Base-by-base conservation (phyloP, 2,113 vertebrate species). In the Sitta europaea region DNA sequence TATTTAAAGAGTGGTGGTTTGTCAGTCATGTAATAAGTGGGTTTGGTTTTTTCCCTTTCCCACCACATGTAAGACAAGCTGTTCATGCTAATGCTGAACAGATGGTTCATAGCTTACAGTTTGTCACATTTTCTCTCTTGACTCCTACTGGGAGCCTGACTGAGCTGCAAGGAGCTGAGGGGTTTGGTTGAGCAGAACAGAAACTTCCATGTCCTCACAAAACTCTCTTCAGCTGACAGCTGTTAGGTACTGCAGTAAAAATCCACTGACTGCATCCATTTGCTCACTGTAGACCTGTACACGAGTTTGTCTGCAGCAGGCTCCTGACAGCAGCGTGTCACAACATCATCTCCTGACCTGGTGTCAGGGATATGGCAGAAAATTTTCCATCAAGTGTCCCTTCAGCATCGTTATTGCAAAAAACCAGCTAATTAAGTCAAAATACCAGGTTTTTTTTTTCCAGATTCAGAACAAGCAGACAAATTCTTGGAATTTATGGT, bases 51-150 rank as follows among this genome's bases (percentile, higher is more conserved):
- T 51, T 62, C 25, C 9, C 8, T 20, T 14, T 40, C 33, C 27
- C 29, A 45, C n/a, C 24, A 43, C 85, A 68, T 45, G 11, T 11
- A 67, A 93, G 43, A 75, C 70, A 78, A 67, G 67, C 77, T 85
- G 84, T 93, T 92, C 62, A 3, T 59, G 36, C 20, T 55, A 74
- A 48, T 1, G 2, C 53, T 27, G 74, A 94, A 90, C 95, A 96
- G 94, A 95, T 93, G 90, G 95, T 40, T 94, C 61, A 16, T 42
- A 67, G 65, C 70, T 89, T 67, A 43, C 59, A 89, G 43, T 63
- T 40, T 23, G 22, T 90, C 57, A 63, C 43, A 79, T 88, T 83
- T 81, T 91, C 61, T 91, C 38, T 87, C 68, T 76, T 6, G 24
- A 65, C 73, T 94, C 90, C 94, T 83, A 47, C 76, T 67, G 53